These are phyloP conservation scores for Selene dorsalis DNA, from an alignment of 2,797 vertebrate species.

Conservation along the genomic window DNA sequence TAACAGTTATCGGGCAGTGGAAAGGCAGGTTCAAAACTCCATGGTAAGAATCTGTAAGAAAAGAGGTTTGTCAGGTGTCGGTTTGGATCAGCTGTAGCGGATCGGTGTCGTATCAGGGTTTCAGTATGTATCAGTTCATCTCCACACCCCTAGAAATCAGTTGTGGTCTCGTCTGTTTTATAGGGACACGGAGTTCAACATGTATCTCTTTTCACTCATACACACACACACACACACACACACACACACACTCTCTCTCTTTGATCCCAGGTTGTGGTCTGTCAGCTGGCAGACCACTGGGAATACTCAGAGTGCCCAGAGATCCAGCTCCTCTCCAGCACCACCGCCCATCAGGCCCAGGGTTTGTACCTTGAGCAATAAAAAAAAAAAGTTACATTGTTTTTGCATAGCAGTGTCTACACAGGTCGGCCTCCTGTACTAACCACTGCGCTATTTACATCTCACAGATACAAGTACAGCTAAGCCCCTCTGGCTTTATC, in stretches of 20 bases:
- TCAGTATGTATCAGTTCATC: background rate
- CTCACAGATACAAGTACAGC: conserved; percentile 33
- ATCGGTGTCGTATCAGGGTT: background rate
- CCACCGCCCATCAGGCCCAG: conserved; percentile 41
- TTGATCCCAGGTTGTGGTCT: conserved; percentile 61
- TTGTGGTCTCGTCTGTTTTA: background rate
- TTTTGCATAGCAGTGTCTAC: conserved; percentile 40
- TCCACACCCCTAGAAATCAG: background rate
- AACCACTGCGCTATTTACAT: conserved; percentile 41
- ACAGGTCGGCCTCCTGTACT: conserved; percentile 18
- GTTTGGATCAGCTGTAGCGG: background rate
- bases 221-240: background rate
- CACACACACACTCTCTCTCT: conserved; percentile 13
- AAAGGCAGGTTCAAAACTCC: no score
- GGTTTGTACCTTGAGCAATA: conserved; percentile 41
- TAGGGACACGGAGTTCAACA: background rate
- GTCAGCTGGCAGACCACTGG: conserved; percentile 61
- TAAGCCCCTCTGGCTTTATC: conserved; percentile 34
- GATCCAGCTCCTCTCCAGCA: conserved; percentile 63
- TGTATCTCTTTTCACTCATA: conserved; percentile 5
- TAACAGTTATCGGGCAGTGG: background rate
- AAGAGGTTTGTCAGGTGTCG: background rate
- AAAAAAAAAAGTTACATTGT: conserved; percentile 55
- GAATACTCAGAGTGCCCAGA: conserved; percentile 62
- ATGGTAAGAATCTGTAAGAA: background rate